Base-by-base conservation (phyloP, 2,888 invertebrate species). In the Meteorus cinctellus region DNA sequence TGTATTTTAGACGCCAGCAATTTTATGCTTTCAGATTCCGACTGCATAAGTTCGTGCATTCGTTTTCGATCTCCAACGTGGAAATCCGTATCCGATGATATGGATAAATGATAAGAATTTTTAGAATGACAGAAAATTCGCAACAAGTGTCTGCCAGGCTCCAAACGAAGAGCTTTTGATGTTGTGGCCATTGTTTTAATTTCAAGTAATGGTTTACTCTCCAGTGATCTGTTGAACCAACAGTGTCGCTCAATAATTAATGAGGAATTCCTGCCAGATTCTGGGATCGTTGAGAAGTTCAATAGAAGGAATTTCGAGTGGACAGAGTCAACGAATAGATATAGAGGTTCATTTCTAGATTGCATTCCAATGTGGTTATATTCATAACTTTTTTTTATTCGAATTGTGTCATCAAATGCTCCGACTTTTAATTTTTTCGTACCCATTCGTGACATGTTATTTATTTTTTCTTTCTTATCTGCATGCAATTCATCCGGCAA, bases 71-170 rank as follows among this genome's bases (percentile, higher is more conserved):
- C 78, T 4, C 86, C 86, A 4, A 85, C 59, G 36, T 80, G 55
- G 55, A 86, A 86, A 10, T 77, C 19, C 4, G 83, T 82, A 72
- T 86, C 81, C 0, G 86, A 86, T 1, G 82, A 78, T 6, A 86
- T 75, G 0, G 79, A 77, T 0, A 80, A 51, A 41, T 70, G 76
- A 27, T 82, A 83, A 6, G 67, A 45, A 4, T 51, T 74, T 10
- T 81, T 78, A 0, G 79, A 80, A 31, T 77, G 78, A 63, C 81
- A 78, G 14, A 81, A 81, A 12, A 86, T 69, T 24, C 79, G 80
- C 24, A 84, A 72, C 24, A 86, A 74, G 59, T 85, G 83, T 63
- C 86, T 77, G 24, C 86, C 86, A n/a, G 81, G 70, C 45, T 78
- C 73, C 16, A 86, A 12, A 66, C 84, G 81, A 59, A 86, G n/a